Evolutionary conservation across 2,113 vertebrate genomes (phyloP).

Genomic region (Rhombomys opimus): DNA sequence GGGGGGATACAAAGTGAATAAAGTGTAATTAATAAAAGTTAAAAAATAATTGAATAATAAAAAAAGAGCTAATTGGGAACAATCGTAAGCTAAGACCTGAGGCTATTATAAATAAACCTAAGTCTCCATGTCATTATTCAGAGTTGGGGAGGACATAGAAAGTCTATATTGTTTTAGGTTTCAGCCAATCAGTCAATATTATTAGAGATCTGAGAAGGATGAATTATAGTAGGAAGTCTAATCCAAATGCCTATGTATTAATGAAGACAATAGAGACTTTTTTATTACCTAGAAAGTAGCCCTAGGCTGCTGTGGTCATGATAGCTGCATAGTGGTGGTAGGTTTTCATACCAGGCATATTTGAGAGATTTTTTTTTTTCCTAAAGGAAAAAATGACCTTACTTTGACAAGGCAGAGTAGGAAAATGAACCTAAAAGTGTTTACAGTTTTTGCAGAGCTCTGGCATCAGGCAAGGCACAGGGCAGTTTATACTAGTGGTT

Average conservation of each 20-base stretch:
- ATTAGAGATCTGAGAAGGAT: neutral
- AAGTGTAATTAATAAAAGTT: too few relatives aligned
- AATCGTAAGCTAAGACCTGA: too few relatives aligned
- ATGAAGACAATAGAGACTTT: neutral
- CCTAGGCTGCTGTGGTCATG: neutral
- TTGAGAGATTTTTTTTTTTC: neutral
- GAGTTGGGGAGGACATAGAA: too few relatives aligned
- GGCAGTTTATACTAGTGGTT: neutral
- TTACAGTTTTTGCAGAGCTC: neutral
- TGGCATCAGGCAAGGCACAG: neutral
- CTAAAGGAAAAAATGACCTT: neutral
- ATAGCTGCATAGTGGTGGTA: neutral
- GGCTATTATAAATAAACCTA: too few relatives aligned
- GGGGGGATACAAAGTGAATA: too few relatives aligned
- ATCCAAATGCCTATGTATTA: neutral
- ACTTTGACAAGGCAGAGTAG: neutral
- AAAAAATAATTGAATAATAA: too few relatives aligned
- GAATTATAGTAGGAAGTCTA: neutral
- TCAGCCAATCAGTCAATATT: neutral
- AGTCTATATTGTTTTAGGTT: neutral
- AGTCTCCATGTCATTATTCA: too few relatives aligned
- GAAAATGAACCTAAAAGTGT: neutral
- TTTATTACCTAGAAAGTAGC: neutral
- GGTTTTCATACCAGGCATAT: neutral
- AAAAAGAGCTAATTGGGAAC: too few relatives aligned